Evolutionary conservation across 2,113 vertebrate genomes (phyloP).

Genomic region (Plecotus auritus): DNA sequence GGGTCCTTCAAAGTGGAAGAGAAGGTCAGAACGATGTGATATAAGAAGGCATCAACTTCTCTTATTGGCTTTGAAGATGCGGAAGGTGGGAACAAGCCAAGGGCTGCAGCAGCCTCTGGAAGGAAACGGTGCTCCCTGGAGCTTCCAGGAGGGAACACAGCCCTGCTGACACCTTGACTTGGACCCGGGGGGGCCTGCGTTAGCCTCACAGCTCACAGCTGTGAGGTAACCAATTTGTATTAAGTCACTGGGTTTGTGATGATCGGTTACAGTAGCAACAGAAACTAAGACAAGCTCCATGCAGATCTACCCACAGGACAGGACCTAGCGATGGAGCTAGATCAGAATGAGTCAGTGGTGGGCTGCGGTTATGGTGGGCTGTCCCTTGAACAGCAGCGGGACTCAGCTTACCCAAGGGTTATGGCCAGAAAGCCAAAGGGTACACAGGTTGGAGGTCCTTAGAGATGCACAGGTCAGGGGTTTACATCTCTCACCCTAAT

Average conservation of each 20-base stretch:
- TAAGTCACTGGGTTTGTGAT: not conserved
- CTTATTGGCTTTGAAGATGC: not conserved
- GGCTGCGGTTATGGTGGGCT: not conserved
- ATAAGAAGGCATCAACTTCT: not conserved
- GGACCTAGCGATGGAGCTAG: not conserved
- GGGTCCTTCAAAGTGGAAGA: not conserved
- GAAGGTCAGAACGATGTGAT: not conserved
- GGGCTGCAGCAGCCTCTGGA: not conserved
- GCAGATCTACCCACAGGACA: not conserved
- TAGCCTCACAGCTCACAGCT: not conserved
- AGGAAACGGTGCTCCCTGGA: not conserved
- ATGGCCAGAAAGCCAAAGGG: not conserved
- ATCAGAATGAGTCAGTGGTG: not conserved
- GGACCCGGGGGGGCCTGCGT: not conserved
- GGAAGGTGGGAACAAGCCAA: not conserved
- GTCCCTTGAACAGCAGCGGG: accelerated
- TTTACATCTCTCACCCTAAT: not conserved
- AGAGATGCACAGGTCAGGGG: not conserved
- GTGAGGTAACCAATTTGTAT: not conserved
- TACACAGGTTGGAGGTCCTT: not conserved
- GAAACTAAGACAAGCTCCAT: not conserved
- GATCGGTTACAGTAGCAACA: not conserved
- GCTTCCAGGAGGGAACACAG: not conserved
- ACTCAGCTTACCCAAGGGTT: not conserved
- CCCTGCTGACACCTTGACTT: not conserved